These are phyloP conservation scores for Acanthiza pusilla DNA, from an alignment of 2,797 vertebrate genomes.

Conservation along the genomic window DNA sequence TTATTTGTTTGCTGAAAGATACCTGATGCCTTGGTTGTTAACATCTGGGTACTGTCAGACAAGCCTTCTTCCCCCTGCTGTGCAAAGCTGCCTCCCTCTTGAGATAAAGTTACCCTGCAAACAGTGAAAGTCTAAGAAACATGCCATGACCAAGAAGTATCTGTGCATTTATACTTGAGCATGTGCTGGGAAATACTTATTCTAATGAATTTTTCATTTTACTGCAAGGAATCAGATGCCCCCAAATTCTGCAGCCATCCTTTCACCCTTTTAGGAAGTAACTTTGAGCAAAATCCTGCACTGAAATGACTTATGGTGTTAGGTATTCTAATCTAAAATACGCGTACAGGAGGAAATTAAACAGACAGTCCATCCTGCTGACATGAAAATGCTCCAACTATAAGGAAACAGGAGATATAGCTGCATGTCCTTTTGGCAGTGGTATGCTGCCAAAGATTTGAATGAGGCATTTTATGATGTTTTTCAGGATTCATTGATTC, in stretches of 20 bases:
- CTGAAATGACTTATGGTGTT: background rate
- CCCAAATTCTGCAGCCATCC: background rate
- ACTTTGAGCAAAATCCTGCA: background rate
- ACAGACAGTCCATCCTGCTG: background rate
- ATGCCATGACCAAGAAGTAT: background rate
- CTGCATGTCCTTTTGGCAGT: background rate
- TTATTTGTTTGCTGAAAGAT: background rate
- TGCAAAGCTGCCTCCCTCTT: background rate
- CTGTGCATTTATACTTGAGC: background rate
- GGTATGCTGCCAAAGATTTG: background rate
- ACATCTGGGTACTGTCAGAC: background rate
- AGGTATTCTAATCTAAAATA: background rate
- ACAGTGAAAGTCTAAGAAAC: background rate
- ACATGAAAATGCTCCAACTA: background rate
- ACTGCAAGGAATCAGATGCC: background rate
- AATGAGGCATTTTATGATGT: background rate
- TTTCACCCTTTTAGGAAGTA: background rate
- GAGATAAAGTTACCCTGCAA: background rate
- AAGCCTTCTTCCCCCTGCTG: background rate
- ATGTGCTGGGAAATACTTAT: background rate
- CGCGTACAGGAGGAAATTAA: background rate
- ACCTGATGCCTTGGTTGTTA: background rate
- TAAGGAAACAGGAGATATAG: background rate
- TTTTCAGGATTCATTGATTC: background rate
- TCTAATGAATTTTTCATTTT: constrained; percentile 8